A percentile compares a stretch with the other conserved stretches of the same genome.
Conservation (phyloP, 1,140 invertebrate genomes). For the Drosophila arizonae region DNA sequence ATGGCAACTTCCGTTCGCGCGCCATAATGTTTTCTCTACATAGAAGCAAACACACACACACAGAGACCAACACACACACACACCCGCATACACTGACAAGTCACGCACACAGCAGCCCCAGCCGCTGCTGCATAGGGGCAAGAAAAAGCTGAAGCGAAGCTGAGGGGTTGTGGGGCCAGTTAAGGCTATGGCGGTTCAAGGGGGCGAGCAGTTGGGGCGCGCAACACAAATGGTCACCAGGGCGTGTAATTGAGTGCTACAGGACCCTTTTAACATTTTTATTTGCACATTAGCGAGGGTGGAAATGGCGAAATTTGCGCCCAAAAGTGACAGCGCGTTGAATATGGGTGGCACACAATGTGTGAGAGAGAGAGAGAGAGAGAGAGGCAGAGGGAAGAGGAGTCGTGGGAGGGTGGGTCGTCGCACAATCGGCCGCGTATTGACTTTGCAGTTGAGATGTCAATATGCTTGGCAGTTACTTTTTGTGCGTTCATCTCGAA, state of each 20-base stretch:
- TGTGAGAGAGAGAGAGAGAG: background rate
- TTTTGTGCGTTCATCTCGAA: conserved; percentile 54
- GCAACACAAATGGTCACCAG: conserved; percentile 80
- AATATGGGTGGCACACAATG: conserved; percentile 56
- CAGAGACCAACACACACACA: conserved; percentile 38
- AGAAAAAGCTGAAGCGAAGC: conserved; percentile 34
- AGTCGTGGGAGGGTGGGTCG: background rate
- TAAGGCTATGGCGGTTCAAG: background rate
- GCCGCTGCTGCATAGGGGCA: conserved; percentile 8
- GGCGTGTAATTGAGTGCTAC: conserved; percentile 83
- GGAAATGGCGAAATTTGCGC: conserved; percentile 80
- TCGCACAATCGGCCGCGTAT: conserved; percentile 50
- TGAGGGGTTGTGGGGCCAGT: background rate
- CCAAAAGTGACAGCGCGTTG: conserved; percentile 79
- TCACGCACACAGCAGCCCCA: conserved; percentile 60
- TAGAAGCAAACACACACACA: conserved; percentile 51
- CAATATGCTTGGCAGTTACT: conserved; percentile 63
- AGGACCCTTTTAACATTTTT: conserved; percentile 83
- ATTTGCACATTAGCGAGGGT: conserved; percentile 83
- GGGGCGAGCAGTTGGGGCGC: background rate
- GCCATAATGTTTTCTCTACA: conserved; percentile 79
- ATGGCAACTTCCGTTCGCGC: conserved; percentile 83
- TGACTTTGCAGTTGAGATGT: conserved; percentile 66
- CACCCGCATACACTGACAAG: conserved; percentile 38
- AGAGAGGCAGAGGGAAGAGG: background rate